Conservation (phyloP, 2,888 invertebrate species). For the Drosophila imparisetae region DNA sequence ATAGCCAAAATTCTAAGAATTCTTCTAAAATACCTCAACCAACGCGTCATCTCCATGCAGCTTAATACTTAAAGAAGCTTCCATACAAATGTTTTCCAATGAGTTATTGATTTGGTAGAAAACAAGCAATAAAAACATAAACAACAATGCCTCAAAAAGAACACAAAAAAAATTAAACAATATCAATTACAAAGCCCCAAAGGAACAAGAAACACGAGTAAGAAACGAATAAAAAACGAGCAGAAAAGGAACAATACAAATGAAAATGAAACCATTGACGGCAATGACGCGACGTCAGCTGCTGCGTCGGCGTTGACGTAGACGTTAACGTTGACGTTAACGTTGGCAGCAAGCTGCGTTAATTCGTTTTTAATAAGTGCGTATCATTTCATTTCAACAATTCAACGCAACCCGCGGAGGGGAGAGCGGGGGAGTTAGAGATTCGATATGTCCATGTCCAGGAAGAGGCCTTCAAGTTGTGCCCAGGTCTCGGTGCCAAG, state of each 20-base stretch:
- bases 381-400: constrained; percentile 81
- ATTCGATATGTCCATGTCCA: constrained; percentile 18
- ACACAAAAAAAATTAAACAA: constrained; percentile 50
- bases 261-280: constrained; percentile 53
- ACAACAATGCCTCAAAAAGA: constrained; percentile 32
- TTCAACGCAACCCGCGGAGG: constrained; percentile 51
- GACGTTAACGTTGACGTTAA: neutral
- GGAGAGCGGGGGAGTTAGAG: neutral
- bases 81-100: constrained; percentile 30
- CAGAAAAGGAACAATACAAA: constrained; percentile 52
- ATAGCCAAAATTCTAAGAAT: neutral
- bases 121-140: constrained; percentile 13
- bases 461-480: constrained; percentile 18
- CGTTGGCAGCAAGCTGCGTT: constrained; percentile 71
- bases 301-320: constrained; percentile 24
- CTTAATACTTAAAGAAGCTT: constrained; percentile 9
- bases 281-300: constrained; percentile 45
- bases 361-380: constrained; percentile 82
- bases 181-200: constrained; percentile 74
- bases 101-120: constrained; percentile 45
- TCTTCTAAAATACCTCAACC: constrained; percentile 7
- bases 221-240: constrained; percentile 43
- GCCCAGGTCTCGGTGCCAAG: constrained; percentile 32
- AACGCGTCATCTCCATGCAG: constrained; percentile 8
- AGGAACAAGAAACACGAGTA: constrained; percentile 50